phyloP scores from a whole-genome alignment of 2,888 invertebrate species.

The Diaprepes abbreviatus region DNA sequence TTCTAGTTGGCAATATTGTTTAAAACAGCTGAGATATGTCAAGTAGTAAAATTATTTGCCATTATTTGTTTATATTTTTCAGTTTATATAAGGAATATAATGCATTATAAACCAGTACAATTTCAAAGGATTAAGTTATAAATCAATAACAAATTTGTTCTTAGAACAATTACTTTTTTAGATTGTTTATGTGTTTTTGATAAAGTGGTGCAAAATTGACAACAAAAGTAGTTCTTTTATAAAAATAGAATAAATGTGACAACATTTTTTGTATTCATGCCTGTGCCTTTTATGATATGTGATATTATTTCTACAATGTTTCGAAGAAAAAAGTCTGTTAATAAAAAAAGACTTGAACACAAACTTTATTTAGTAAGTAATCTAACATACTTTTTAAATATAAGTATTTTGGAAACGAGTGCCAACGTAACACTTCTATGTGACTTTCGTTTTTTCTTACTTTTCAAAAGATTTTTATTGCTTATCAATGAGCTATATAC shows the following conservation, averaged over 20 bases:
- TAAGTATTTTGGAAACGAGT: too few species aligned
- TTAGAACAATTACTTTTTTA: background rate
- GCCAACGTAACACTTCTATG: too few species aligned
- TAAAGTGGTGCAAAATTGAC: constrained; percentile 8
- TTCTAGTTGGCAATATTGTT: too few species aligned
- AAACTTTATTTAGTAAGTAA: constrained; percentile 72
- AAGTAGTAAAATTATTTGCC: too few species aligned
- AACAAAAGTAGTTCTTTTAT: background rate
- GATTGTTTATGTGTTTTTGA: background rate
- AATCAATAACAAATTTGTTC: background rate
- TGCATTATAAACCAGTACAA: constrained; percentile 42
- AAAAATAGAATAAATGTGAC: background rate
- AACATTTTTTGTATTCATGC: constrained; percentile 15
- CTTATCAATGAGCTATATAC: too few species aligned
- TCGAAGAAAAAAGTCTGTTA: constrained; percentile 66
- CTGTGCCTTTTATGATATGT: constrained; percentile 44
- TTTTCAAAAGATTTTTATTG: too few species aligned
- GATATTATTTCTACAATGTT: constrained; percentile 58
- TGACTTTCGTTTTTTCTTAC: too few species aligned
- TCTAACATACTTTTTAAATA: too few species aligned
- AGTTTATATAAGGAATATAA: too few species aligned
- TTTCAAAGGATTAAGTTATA: background rate
- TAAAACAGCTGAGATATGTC: too few species aligned
- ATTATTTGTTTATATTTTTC: too few species aligned
- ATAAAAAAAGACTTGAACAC: constrained; percentile 73